Evolutionary conservation across 2,797 vertebrate genomes (phyloP), one percentile per base, ranked within the genome.

Genomic region (Emys orbicularis): DNA sequence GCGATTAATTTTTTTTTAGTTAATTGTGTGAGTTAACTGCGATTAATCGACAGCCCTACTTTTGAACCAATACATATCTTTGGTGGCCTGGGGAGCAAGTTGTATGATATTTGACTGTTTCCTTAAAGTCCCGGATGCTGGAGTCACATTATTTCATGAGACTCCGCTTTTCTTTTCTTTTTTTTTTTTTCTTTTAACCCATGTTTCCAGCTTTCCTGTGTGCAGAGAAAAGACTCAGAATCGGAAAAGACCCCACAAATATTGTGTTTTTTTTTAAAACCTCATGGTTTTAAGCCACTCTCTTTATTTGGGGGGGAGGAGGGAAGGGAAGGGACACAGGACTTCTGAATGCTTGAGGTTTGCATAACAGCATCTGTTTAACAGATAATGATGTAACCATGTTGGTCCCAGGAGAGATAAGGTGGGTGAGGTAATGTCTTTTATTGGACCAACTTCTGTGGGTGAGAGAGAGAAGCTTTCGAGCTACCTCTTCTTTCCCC

Each of bases 231-330:
- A 59, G 3, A 8, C 1, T 25, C 5, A 29, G 27, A 31, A 54
- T 27, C 9, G 5, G 27, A 41, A 80, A 49, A 5, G 4, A 11
- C 76, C 37, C 59, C 16, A 44, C n/a, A 44, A 50, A 52, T 31
- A 49, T 31, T 50, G 9, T n/a, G 21, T 3, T 47, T 2, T 68
- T 5, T 49, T 6, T 44, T n/a, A n/a, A 1, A 44, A 2, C 6
- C 0, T 3, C 2, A 5, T 8, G 8, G 52, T 27, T 53, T 84
- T 77, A 90, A 80, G 31, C 15, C 21, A 59, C 77, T 53, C 3
- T 49, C 25, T 18, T 49, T 8, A 37, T 18, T 83, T 90, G 68
- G 49, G 44, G 41, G 16, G 7, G 53, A 50, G 49, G 49, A 50
- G 59, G 59, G 57, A 13, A 16, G 12, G 15, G 34, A 65, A n/a